phyloP scores from a whole-genome alignment of 2,888 invertebrate species.

The Nephrocerus scutellatus region DNA sequence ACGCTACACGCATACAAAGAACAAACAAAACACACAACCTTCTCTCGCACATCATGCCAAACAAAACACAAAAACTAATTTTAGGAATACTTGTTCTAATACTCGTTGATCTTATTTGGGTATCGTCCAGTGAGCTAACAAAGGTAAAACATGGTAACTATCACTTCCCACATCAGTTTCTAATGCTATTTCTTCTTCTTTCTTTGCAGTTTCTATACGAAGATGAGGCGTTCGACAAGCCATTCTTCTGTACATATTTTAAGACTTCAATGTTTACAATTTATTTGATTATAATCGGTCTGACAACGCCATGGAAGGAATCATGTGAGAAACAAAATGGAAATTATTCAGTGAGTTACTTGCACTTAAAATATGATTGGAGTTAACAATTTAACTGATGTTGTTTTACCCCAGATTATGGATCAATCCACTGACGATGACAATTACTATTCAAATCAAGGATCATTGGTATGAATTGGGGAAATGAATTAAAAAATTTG shows the following conservation, averaged over 20 bases:
- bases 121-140: constrained; percentile 87
- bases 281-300: constrained; percentile 81
- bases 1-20: no score
- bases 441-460: constrained; percentile 63
- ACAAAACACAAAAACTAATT: constrained; percentile 65
- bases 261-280: constrained; percentile 91
- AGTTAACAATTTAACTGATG: neutral
- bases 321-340: constrained; percentile 62
- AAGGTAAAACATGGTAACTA: constrained; percentile 57
- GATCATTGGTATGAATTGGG: constrained; percentile 33
- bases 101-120: constrained; percentile 92
- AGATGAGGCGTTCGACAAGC: constrained; percentile 81
- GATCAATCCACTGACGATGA: constrained; percentile 74
- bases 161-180: neutral
- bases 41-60: no score
- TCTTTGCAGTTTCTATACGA: constrained; percentile 73
- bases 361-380: neutral
- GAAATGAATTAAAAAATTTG: neutral
- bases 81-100: constrained; percentile 81
- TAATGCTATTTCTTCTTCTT: constrained; percentile 19
- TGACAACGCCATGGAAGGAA: constrained; percentile 85
- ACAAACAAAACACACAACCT: no score
- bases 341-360: constrained; percentile 62
- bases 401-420: constrained; percentile 55
- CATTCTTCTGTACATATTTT: constrained; percentile 92